phyloP scores from a whole-genome alignment of 2,888 invertebrate genomes.

The Sarcophaga variegata region DNA sequence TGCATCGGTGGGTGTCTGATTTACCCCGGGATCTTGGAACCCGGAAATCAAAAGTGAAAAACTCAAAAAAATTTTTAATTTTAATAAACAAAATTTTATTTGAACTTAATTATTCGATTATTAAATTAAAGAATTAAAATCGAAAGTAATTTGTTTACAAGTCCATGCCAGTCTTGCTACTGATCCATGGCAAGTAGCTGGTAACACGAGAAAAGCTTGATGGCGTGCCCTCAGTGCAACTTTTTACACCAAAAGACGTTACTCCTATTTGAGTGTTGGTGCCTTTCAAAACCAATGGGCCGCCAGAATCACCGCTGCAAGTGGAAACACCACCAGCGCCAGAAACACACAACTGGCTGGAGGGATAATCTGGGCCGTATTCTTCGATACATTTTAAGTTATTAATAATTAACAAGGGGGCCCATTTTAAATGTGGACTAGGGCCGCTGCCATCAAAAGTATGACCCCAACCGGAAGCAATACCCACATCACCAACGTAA shows the following conservation, averaged over 20 bases:
- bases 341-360: slow-evolving; percentile 72
- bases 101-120: too few relatives aligned
- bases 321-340: slow-evolving; percentile 72
- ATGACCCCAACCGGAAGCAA: slow-evolving; percentile 78
- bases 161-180: slow-evolving; percentile 28
- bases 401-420: neutral
- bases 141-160: too few relatives aligned
- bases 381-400: neutral
- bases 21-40: too few relatives aligned
- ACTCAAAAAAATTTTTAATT: too few relatives aligned
- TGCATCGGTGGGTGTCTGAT: too few relatives aligned
- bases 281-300: slow-evolving; percentile 73
- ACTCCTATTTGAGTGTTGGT: slow-evolving; percentile 72
- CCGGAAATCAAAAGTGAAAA: too few relatives aligned
- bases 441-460: slow-evolving; percentile 63
- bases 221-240: slow-evolving; percentile 76
- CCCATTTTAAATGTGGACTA: neutral
- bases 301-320: slow-evolving; percentile 79
- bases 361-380: slow-evolving; percentile 59
- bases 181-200: slow-evolving; percentile 75
- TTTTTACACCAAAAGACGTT: slow-evolving; percentile 76
- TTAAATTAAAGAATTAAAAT: too few relatives aligned
- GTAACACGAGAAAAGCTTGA: slow-evolving; percentile 75
- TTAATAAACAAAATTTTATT: too few relatives aligned
- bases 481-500: slow-evolving; percentile 69